phyloP scores from a whole-genome alignment of 2,888 invertebrate species.

The Cephus runcator region DNA sequence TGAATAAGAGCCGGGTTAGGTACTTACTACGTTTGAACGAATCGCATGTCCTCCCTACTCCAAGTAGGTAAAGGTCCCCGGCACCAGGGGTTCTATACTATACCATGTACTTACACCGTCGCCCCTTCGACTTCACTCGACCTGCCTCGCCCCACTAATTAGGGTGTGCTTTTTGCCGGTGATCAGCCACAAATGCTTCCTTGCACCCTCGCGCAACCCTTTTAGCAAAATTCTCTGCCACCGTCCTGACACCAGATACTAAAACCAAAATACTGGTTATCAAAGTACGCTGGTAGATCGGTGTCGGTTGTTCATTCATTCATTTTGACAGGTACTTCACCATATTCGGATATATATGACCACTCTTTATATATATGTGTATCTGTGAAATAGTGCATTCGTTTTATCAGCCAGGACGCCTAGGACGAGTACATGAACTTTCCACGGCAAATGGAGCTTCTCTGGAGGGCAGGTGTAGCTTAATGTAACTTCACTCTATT shows the following conservation, averaged over 20 bases:
- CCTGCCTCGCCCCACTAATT: conserved; percentile 21
- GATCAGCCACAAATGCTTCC: conserved; percentile 1
- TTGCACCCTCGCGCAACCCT: neutral
- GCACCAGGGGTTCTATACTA: neutral
- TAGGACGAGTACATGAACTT: neutral
- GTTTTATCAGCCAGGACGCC: neutral
- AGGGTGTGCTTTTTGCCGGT: conserved; percentile 15
- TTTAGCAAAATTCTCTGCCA: neutral
- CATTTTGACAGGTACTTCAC: neutral
- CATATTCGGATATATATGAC: neutral
- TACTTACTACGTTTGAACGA: conserved; percentile 20
- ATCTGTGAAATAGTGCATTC: neutral
- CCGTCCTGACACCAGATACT: neutral
- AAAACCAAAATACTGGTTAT: neutral
- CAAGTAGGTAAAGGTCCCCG: neutral
- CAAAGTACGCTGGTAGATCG: neutral
- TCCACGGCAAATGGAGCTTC: neutral
- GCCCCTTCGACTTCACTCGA: neutral
- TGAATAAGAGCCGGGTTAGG: conserved; percentile 27
- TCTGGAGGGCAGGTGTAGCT: neutral
- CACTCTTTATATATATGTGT: neutral
- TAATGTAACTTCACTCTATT: neutral
- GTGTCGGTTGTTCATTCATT: neutral
- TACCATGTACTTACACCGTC: neutral
- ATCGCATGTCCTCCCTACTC: conserved; percentile 22